phyloP scores from a whole-genome alignment of 30 jellyfish, hydroid and myxozoan genomes.

The Cassiopea andromeda region DNA sequence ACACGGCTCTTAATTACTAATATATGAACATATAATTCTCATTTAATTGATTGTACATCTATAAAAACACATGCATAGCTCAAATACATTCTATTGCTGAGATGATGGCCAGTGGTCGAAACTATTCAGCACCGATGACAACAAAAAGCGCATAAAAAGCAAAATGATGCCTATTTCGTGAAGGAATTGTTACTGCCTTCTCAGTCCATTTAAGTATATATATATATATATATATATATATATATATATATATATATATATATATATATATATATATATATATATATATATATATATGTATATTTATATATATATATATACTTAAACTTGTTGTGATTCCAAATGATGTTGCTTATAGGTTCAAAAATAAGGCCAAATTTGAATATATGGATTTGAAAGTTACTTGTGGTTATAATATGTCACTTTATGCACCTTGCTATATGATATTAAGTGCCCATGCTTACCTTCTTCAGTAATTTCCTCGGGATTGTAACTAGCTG shows the following conservation, averaged over 20 bases:
- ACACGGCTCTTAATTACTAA: background rate
- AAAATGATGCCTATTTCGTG: slow-evolving; percentile 6
- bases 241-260: background rate
- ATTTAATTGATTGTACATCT: background rate
- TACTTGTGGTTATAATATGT: too few species aligned
- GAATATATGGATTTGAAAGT: too few species aligned
- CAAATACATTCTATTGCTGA: background rate
- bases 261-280: too few species aligned
- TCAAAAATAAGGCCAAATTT: too few species aligned
- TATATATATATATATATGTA: too few species aligned
- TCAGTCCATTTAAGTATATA: background rate
- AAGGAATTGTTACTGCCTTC: slow-evolving; percentile 2
- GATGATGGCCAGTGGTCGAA: slow-evolving; percentile 16
- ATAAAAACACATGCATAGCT: background rate
- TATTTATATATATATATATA: too few species aligned
- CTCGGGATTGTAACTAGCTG: too few species aligned
- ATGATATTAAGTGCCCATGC: too few species aligned
- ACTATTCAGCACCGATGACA: slow-evolving; percentile 5
- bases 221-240: background rate
- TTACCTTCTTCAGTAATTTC: too few species aligned
- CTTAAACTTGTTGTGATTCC: too few species aligned
- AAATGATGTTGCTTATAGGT: too few species aligned
- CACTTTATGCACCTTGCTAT: too few species aligned
- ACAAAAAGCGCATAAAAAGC: slow-evolving; percentile 10
- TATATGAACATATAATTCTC: background rate